phyloP scores from a whole-genome alignment of 1,140 invertebrate species.

The Lepidostoma basale region DNA sequence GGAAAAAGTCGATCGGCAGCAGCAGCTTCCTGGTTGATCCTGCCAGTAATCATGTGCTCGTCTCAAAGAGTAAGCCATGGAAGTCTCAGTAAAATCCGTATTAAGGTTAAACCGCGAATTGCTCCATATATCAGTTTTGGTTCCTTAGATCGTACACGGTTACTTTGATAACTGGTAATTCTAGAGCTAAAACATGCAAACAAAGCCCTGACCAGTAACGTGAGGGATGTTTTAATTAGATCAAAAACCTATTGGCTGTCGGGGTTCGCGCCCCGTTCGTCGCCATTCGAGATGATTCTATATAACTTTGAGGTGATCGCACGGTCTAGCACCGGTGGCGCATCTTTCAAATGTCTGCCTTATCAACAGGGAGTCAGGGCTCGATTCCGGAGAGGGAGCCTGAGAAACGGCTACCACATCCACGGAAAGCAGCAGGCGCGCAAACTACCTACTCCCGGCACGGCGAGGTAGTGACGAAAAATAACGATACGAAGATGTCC shows the following conservation, averaged over 20 bases:
- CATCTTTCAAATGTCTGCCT: constrained; percentile 87
- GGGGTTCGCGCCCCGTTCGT: constrained; percentile 62
- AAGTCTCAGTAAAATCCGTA: too few species aligned
- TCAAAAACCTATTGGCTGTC: constrained; percentile 62
- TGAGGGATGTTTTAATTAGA: constrained; percentile 73
- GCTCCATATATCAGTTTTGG: too few species aligned
- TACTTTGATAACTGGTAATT: constrained; percentile 61
- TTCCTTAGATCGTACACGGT: too few species aligned
- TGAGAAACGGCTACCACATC: constrained; percentile 92
- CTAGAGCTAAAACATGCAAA: constrained; percentile 85
- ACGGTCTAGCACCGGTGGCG: constrained; percentile 74
- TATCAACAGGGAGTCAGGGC: constrained; percentile 79
- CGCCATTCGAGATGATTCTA: constrained; percentile 73
- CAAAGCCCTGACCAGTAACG: constrained; percentile 68
- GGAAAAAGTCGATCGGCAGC: too few species aligned
- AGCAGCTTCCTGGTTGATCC: constrained; percentile 49
- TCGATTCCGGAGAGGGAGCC: constrained; percentile 77
- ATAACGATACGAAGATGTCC: constrained; percentile 75
- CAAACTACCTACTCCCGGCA: constrained; percentile 85
- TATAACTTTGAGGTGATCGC: constrained; percentile 80
- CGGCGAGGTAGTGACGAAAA: constrained; percentile 85
- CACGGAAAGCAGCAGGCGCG: constrained; percentile 90
- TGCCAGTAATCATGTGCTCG: constrained; percentile 77
- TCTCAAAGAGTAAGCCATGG: constrained; percentile 82
- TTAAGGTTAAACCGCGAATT: constrained; percentile 78